phyloP scores from a whole-genome alignment of 1,140 invertebrate genomes.

The Hermetia illucens region DNA sequence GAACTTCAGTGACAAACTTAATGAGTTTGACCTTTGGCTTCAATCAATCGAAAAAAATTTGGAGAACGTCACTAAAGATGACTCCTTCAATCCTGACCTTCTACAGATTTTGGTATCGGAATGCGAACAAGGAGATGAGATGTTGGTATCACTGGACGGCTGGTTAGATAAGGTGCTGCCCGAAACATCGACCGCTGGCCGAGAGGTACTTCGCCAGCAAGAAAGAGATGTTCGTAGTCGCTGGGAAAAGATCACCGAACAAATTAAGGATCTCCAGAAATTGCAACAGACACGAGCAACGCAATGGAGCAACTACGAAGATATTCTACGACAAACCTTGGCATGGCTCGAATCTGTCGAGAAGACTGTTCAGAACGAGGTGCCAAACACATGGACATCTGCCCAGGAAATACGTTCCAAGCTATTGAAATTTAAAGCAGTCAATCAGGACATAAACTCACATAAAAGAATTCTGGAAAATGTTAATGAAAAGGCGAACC shows the following conservation, averaged over 20 bases:
- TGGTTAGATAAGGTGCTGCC: conserved; percentile 76
- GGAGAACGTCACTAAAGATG: conserved; percentile 42
- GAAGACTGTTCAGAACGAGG: conserved; percentile 58
- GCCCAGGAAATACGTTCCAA: conserved; percentile 78
- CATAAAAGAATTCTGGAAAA: conserved; percentile 83
- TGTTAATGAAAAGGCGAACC: conserved; percentile 66
- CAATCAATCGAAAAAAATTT: conserved; percentile 61
- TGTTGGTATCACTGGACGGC: conserved; percentile 53
- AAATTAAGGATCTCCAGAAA: conserved; percentile 66
- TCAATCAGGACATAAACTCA: conserved; percentile 76
- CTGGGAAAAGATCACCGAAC: conserved; percentile 73
- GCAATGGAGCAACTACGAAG: conserved; percentile 73
- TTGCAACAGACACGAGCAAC: conserved; percentile 69
- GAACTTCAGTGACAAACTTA: conserved; percentile 60
- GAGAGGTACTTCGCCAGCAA: conserved; percentile 75
- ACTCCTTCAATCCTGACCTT: conserved; percentile 36
- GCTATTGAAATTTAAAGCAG: conserved; percentile 72
- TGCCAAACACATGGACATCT: conserved; percentile 46
- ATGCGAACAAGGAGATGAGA: conserved; percentile 66
- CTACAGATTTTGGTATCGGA: conserved; percentile 67
- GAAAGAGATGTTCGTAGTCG: conserved; percentile 60
- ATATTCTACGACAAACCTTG: conserved; percentile 64
- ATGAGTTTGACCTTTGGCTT: conserved; percentile 64
- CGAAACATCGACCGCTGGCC: conserved; percentile 77
- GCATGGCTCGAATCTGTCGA: conserved; percentile 82